Conservation (phyloP, 2,888 invertebrate genomes). For the Leptarthrus brevirostris region DNA sequence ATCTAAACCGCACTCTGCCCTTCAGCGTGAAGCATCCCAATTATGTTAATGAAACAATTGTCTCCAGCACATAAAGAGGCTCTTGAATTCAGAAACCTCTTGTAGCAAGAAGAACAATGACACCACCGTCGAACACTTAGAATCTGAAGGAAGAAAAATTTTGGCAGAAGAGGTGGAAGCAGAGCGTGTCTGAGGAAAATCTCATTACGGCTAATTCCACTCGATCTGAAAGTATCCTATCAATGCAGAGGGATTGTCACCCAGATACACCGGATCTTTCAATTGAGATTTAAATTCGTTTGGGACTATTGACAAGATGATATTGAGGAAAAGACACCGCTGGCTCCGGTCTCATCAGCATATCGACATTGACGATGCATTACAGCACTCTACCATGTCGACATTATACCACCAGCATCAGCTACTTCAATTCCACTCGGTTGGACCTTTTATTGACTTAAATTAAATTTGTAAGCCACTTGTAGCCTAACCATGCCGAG, state of each 20-base stretch:
- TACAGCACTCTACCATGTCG: constrained; percentile 10
- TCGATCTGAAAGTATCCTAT: constrained; percentile 49
- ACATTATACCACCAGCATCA: constrained; percentile 11
- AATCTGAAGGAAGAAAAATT: background rate
- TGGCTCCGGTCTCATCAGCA: background rate
- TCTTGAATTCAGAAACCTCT: constrained; percentile 56
- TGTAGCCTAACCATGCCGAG: constrained; percentile 6
- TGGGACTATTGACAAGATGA: constrained; percentile 42
- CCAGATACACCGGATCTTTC: constrained; percentile 53
- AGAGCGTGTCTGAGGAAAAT: constrained; percentile 41
- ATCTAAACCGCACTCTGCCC: constrained; percentile 28
- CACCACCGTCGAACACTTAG: constrained; percentile 10
- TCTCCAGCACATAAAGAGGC: constrained; percentile 57
- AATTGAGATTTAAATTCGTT: constrained; percentile 53
- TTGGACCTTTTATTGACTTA: constrained; percentile 51
- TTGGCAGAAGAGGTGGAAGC: constrained; percentile 16
- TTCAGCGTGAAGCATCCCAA: constrained; percentile 53
- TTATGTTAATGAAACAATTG: constrained; percentile 59
- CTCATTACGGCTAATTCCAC: constrained; percentile 53
- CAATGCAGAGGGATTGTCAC: constrained; percentile 9
- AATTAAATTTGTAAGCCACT: constrained; percentile 54
- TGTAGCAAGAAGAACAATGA: constrained; percentile 41
- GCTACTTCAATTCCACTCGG: constrained; percentile 32
- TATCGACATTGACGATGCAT: background rate
- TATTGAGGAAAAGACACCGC: constrained; percentile 28